Conservation (phyloP, 2,888 invertebrate species). For the Cheilosia variabilis region DNA sequence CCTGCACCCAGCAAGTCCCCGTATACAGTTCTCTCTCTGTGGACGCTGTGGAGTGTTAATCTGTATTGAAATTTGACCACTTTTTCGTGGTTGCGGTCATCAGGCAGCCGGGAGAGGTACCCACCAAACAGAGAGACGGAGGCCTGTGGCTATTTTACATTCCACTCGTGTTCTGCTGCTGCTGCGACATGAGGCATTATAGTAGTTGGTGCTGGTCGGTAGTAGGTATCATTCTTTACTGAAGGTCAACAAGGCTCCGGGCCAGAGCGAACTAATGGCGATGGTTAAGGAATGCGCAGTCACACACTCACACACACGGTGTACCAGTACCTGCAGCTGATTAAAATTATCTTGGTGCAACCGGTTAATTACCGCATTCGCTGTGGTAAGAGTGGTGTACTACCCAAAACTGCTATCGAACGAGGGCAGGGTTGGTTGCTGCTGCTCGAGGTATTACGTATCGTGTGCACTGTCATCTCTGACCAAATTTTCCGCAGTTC, state of each 20-base stretch:
- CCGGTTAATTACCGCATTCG: conserved; percentile 74
- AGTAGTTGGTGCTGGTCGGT: conserved; percentile 23
- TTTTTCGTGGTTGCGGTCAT: conserved; percentile 72
- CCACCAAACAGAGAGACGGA: neutral
- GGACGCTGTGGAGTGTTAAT: conserved; percentile 72
- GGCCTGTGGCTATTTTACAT: conserved; percentile 57
- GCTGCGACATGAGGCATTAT: conserved; percentile 20
- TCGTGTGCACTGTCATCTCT: conserved; percentile 48
- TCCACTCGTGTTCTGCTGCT: conserved; percentile 32
- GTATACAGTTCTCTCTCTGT: conserved; percentile 15
- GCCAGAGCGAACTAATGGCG: conserved; percentile 36
- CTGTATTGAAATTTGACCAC: conserved; percentile 74
- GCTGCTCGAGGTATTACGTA: conserved; percentile 47
- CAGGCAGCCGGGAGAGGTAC: conserved; percentile 20
- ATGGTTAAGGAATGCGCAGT: conserved; percentile 66
- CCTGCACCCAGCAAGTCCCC: conserved; percentile 5
- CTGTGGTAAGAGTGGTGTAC: conserved; percentile 61
- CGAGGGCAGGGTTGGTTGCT: neutral
- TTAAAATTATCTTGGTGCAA: conserved; percentile 75
- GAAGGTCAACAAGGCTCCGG: conserved; percentile 70
- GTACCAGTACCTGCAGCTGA: conserved; percentile 60
- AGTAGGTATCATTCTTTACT: conserved; percentile 55
- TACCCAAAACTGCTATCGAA: conserved; percentile 58
- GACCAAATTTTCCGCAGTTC: conserved; percentile 44
- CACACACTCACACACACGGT: conserved; percentile 7